A percentile compares a stretch with the other conserved stretches of the same genome.
Conservation (phyloP, 1,140 invertebrate species). For the Calephelis virginiensis region DNA sequence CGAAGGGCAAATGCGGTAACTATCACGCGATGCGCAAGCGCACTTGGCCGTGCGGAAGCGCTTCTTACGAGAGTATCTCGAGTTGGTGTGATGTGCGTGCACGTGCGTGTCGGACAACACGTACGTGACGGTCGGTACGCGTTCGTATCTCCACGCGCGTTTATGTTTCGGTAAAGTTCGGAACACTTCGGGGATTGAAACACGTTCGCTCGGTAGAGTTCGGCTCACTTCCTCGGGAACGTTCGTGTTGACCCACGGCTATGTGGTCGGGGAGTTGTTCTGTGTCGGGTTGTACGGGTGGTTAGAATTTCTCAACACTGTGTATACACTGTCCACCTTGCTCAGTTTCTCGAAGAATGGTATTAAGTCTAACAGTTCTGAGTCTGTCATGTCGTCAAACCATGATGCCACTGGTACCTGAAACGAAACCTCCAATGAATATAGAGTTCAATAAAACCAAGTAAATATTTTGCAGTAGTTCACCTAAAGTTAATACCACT, state of each 20-base stretch:
- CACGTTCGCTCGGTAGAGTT: conserved; percentile 10
- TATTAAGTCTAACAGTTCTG: conserved; percentile 95
- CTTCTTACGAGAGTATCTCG: conserved; percentile 3
- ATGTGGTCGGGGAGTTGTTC: conserved; percentile 67
- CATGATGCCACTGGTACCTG: conserved; percentile 97
- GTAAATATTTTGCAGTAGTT: background rate
- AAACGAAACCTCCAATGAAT: conserved; percentile 32
- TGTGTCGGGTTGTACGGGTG: conserved; percentile 85
- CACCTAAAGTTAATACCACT: too few species aligned
- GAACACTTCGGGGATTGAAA: conserved; percentile 9
- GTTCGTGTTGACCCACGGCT: conserved; percentile 38
- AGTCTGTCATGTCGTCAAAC: conserved; percentile 98
- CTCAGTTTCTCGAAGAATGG: conserved; percentile 97
- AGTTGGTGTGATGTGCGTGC: background rate
- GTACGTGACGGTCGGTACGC: conserved; percentile 16
- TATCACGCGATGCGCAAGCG: conserved; percentile 6
- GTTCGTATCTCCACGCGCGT: conserved; percentile 14
- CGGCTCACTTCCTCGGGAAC: conserved; percentile 21
- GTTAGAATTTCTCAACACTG: conserved; percentile 93
- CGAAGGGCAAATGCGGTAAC: conserved; percentile 5
- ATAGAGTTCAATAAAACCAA: background rate
- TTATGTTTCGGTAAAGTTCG: conserved; percentile 15
- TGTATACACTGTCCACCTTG: conserved; percentile 96
- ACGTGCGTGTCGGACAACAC: conserved; percentile 8
- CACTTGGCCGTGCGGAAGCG: conserved; percentile 1